Evolutionary conservation across 2,888 invertebrate genomes (phyloP).

Genomic region (Amiota mariae): DNA sequence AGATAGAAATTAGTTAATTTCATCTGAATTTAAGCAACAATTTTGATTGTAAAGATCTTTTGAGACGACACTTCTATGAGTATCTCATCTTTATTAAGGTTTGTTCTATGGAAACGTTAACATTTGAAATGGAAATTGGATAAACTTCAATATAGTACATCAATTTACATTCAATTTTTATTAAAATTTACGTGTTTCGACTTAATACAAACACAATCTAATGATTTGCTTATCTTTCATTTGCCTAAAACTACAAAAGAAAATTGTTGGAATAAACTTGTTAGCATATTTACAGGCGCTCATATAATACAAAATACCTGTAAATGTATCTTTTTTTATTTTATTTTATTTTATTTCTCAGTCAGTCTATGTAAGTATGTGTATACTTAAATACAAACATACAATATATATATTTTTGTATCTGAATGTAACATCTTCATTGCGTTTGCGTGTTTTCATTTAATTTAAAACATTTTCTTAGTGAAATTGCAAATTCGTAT

Average conservation of each 20-base stretch:
- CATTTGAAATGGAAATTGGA: not conserved
- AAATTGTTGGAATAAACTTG: conserved; percentile 2
- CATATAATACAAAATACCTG: too few relatives aligned
- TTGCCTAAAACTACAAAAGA: conserved; percentile 59
- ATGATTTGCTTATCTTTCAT: conserved; percentile 60
- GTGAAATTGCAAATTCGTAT: conserved; percentile 57
- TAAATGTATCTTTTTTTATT: not conserved
- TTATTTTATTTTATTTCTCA: too few relatives aligned
- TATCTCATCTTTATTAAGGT: too few relatives aligned
- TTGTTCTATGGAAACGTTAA: not conserved
- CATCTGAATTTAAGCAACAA: too few relatives aligned
- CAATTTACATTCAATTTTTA: not conserved
- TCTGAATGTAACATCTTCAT: conserved; percentile 25
- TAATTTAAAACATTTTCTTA: conserved; percentile 66
- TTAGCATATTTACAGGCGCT: not conserved
- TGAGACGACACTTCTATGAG: too few relatives aligned
- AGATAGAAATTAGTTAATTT: too few relatives aligned
- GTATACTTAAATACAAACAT: too few relatives aligned
- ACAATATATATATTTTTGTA: not conserved
- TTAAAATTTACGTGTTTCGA: not conserved
- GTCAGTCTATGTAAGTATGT: not conserved
- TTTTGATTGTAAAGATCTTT: too few relatives aligned
- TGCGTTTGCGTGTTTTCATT: conserved; percentile 56
- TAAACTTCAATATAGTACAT: conserved; percentile 4
- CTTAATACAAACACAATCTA: not conserved